These are phyloP conservation scores for Rhingia rostrata DNA, from an alignment of 2,888 invertebrate species.

Conservation along the genomic window DNA sequence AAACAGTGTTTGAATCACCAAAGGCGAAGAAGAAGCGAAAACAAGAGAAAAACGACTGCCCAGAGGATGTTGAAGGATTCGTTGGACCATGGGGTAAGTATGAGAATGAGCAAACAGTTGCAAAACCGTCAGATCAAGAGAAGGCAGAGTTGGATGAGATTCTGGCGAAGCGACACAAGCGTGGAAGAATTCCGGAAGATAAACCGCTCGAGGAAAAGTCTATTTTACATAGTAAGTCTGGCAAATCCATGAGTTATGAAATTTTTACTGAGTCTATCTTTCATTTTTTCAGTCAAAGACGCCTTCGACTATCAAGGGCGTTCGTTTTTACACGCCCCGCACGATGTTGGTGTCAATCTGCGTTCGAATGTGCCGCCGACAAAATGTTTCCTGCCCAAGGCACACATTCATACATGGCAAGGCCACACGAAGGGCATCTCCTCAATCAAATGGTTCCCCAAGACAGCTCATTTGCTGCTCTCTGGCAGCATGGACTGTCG, in stretches of 20 bases:
- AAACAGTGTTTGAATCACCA: constrained; percentile 95
- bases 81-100: constrained; percentile 99
- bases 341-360: constrained; percentile 95
- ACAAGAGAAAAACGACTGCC: constrained; percentile 93
- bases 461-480: constrained; percentile 95
- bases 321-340: constrained; percentile 96
- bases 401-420: constrained; percentile 97
- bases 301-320: constrained; percentile 98
- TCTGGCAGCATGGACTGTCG: constrained; percentile 98
- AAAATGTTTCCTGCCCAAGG: constrained; percentile 97
- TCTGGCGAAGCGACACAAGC: constrained; percentile 94
- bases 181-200: constrained; percentile 93
- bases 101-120: constrained; percentile 93
- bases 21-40: constrained; percentile 90
- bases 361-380: constrained; percentile 94
- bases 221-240: constrained; percentile 92
- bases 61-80: constrained; percentile 96
- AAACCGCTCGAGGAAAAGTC: constrained; percentile 97
- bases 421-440: constrained; percentile 99
- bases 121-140: constrained; percentile 96
- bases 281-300: constrained; percentile 90
- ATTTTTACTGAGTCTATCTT: neutral
- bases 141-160: constrained; percentile 97
- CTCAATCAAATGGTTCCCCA: constrained; percentile 96
- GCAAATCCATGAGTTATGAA: neutral